Evolutionary conservation across 2,888 invertebrate species (phyloP), one percentile per base, ranked within the genome.

Genomic region (Athalia circularis): DNA sequence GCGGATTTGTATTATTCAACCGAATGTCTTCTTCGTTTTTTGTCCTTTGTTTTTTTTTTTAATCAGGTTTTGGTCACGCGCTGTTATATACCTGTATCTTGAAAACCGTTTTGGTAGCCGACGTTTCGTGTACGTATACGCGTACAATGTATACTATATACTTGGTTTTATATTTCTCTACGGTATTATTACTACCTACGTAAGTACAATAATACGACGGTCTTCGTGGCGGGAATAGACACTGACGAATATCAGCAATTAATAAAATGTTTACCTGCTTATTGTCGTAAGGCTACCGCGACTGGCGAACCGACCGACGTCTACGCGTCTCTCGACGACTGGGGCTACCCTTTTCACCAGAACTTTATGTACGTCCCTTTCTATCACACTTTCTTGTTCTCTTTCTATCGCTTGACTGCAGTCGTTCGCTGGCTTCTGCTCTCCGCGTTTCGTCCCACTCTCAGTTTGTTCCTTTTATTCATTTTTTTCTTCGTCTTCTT

Each of bases 161-260:
- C 29, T 29, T 29, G 29, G 29, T 29, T 29, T 29, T 29, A 29
- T 29, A 29, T 29, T 29, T 29, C 29, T 29, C 29, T 29, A 29
- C 29, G 29, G 29, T 29, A 29, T 29, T 29, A 29, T 29, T 29
- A 29, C 29, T 29, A 29, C 29, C 29, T 29, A 29, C 29, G 29
- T 29, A 29, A 29, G 29, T 29, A 29, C 29, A 29, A 29, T 29
- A 29, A 29, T 47, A 59, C 64, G 83, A 84, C 83, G 84, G 85
- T 86, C 84, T 85, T 83, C 85, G 85, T 84, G 83, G 83, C 29
- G 29, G 29, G 29, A 29, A 29, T 29, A 85, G 89, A 88, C 89
- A 89, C 88, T 89, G 89, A 89, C 87, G 83, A 86, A 89, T 89
- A 86, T 87, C 81, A 80, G 87, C 87, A 88, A 89, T 89, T 89